Evolutionary conservation across 2,797 vertebrate genomes (phyloP).

Genomic region (Cirrhinus molitorella): DNA sequence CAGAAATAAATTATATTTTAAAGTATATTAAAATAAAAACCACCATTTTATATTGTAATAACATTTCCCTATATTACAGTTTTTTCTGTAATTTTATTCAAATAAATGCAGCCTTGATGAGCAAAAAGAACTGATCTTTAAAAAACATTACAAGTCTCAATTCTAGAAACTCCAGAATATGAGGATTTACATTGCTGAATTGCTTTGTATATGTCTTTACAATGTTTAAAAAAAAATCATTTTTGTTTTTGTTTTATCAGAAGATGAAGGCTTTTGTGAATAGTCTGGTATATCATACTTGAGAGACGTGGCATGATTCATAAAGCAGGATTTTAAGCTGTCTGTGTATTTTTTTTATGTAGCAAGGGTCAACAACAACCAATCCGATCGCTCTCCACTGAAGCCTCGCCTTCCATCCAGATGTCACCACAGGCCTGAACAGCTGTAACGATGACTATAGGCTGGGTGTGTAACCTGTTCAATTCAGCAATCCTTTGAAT

Average conservation of each 20-base stretch:
- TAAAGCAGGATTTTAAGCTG: conserved; percentile 9
- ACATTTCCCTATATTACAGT: too few species aligned
- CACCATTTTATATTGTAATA: too few species aligned
- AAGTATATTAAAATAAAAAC: too few species aligned
- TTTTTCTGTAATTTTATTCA: too few species aligned
- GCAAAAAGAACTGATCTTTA: too few species aligned
- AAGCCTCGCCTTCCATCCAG: conserved; percentile 24
- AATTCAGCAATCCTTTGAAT: neutral
- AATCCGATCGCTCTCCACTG: conserved; percentile 1
- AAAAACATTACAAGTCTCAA: too few species aligned
- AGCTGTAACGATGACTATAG: conserved; percentile 4
- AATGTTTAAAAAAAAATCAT: neutral
- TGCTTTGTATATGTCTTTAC: too few species aligned
- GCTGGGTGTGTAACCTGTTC: neutral
- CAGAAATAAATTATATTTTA: too few species aligned
- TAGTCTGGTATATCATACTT: neutral
- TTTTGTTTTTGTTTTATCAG: neutral
- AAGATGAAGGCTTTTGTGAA: neutral
- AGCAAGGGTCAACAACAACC: conserved; percentile 6
- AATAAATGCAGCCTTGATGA: too few species aligned
- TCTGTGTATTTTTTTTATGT: neutral
- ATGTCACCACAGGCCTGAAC: conserved; percentile 26
- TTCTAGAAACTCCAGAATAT: too few species aligned
- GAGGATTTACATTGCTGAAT: too few species aligned
- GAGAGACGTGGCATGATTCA: neutral